Conservation (phyloP, 2,113 vertebrate genomes). For the Lycocorax pyrrhopterus region DNA sequence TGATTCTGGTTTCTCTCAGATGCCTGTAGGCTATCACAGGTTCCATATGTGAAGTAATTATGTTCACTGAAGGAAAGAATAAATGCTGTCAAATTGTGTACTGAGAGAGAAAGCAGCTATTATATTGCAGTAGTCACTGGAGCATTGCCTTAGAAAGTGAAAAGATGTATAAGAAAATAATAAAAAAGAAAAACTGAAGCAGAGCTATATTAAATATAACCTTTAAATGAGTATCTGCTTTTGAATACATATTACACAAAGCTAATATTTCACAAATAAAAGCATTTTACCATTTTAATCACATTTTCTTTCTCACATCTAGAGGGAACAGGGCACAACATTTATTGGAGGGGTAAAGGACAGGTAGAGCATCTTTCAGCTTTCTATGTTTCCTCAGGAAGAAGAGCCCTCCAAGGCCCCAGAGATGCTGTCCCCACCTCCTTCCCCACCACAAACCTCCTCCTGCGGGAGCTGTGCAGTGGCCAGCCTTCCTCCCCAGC, state of each 20-base stretch:
- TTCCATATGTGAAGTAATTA: conserved; percentile 89
- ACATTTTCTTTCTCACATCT: conserved; percentile 37
- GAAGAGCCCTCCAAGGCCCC: background rate
- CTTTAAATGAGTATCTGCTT: conserved; percentile 65
- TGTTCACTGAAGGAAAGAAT: conserved; percentile 85
- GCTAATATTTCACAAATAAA: conserved; percentile 55
- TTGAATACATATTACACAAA: conserved; percentile 65
- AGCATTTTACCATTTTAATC: background rate
- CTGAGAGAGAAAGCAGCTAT: conserved; percentile 78
- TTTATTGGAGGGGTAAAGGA: background rate
- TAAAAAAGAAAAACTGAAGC: conserved; percentile 62
- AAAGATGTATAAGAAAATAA: conserved; percentile 78
- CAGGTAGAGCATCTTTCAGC: background rate
- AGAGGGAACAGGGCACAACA: conserved; percentile 14
- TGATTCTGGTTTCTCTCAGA: conserved; percentile 79
- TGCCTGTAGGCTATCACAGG: conserved; percentile 84
- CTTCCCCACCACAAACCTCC: background rate
- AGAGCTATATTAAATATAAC: conserved; percentile 73
- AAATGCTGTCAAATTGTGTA: conserved; percentile 84
- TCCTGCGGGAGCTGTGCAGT: background rate
- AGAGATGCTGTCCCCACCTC: background rate
- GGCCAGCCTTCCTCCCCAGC: background rate
- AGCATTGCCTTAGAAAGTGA: conserved; percentile 76
- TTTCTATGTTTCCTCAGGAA: background rate
- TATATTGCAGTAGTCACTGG: conserved; percentile 79